These are phyloP conservation scores for Tragelaphus oryx DNA, from an alignment of 2,797 vertebrate species.

Conservation along the genomic window DNA sequence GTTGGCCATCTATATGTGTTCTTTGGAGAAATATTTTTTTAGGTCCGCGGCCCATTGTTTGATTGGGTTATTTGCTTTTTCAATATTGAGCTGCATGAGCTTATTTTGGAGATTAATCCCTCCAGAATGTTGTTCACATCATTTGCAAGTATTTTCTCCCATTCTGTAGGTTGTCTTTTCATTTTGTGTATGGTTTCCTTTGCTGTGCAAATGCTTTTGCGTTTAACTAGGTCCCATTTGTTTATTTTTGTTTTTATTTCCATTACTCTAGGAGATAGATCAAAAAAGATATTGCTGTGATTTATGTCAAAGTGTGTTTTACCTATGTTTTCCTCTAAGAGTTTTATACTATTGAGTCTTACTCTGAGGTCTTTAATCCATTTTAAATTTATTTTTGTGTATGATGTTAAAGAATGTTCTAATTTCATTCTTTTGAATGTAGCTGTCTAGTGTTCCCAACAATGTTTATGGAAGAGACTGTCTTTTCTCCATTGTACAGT, in stretches of 20 bases:
- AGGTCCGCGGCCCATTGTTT: neutral
- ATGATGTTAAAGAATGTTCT: neutral
- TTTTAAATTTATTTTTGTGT: neutral
- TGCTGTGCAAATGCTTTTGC: neutral
- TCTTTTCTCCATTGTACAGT: neutral
- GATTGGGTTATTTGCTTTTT: neutral
- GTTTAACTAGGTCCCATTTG: neutral
- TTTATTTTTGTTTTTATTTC: neutral
- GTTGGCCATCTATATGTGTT: neutral
- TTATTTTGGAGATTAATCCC: neutral
- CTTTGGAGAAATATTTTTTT: neutral
- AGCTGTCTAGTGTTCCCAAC: neutral
- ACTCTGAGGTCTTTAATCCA: neutral
- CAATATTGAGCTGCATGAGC: neutral
- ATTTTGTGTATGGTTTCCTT: neutral
- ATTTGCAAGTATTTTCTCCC: neutral
- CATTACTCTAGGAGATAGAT: neutral
- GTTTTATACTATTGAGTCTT: neutral
- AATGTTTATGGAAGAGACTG: neutral
- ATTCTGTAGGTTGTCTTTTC: neutral
- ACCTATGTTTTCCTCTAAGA: neutral
- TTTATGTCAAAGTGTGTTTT: neutral
- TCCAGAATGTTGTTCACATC: neutral
- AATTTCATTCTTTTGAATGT: neutral
- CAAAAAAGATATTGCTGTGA: neutral